Percentiles rank a stretch among this genome's conserved stretches.
These are phyloP conservation scores for Alosa sapidissima DNA, from an alignment of 2,797 vertebrate species.

Conservation along the genomic window DNA sequence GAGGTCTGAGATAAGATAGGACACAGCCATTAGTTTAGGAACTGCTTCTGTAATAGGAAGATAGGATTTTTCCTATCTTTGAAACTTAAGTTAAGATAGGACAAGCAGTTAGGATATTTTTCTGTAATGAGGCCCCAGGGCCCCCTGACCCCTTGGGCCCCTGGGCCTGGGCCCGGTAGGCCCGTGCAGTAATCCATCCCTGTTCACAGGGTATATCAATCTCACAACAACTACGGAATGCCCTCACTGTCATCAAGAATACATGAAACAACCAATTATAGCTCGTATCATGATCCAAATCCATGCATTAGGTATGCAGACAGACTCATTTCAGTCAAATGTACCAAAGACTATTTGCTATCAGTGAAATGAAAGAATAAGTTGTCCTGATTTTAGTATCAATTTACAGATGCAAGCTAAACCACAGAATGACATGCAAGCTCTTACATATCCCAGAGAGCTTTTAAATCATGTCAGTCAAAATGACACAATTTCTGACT, in stretches of 20 bases:
- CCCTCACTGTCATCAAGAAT: neutral
- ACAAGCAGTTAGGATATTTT: too few relatives aligned
- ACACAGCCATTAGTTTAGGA: too few relatives aligned
- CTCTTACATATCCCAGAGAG: neutral
- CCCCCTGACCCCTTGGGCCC: too few relatives aligned
- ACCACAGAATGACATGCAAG: neutral
- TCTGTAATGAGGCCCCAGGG: too few relatives aligned
- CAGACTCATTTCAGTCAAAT: neutral
- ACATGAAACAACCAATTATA: neutral
- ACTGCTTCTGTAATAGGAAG: too few relatives aligned
- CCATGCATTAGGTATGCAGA: neutral
- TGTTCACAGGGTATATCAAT: neutral
- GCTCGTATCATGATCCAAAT: neutral
- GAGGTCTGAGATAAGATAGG: too few relatives aligned
- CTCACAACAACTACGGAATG: neutral
- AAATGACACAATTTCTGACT: neutral
- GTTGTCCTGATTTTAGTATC: neutral
- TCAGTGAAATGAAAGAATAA: neutral
- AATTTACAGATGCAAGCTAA: neutral
- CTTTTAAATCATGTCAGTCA: conserved; percentile 17
- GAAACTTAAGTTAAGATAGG: too few relatives aligned
- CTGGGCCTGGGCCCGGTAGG: too few relatives aligned
- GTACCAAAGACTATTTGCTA: neutral
- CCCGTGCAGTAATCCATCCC: too few relatives aligned
- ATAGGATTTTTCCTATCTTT: too few relatives aligned